Conservation (phyloP, 2,888 invertebrate species). For the Silvanus unidentatus region DNA sequence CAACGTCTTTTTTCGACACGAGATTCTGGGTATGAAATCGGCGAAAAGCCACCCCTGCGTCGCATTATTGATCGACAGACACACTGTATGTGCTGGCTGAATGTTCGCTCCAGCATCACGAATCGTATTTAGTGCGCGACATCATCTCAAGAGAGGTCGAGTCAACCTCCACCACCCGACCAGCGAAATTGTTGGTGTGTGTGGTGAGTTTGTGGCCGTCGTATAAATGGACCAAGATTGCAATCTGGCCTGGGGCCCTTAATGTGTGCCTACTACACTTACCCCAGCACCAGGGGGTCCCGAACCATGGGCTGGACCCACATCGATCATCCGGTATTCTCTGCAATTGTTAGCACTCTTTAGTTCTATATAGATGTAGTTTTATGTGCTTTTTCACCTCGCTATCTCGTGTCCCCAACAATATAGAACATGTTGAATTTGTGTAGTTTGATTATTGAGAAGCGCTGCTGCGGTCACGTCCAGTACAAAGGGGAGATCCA, state of each 20-base stretch:
- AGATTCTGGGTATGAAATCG: not conserved
- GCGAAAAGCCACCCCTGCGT: conserved; percentile 13
- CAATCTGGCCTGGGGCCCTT: conserved; percentile 21
- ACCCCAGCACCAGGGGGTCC: conserved; percentile 43
- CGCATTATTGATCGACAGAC: conserved; percentile 36
- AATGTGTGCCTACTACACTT: conserved; percentile 47
- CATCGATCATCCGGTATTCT: conserved; percentile 28
- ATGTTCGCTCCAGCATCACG: conserved; percentile 35
- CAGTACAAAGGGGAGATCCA: too few relatives aligned
- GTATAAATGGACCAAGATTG: conserved; percentile 1
- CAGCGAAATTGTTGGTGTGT: conserved; percentile 6
- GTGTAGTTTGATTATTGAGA: too few relatives aligned
- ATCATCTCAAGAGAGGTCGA: conserved; percentile 28
- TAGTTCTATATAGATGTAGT: conserved; percentile 19
- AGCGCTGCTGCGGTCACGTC: too few relatives aligned
- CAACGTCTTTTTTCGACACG: too few relatives aligned
- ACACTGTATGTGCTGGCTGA: conserved; percentile 8
- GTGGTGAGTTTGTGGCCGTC: conserved; percentile 5
- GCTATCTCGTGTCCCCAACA: too few relatives aligned
- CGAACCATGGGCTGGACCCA: conserved; percentile 42
- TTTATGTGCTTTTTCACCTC: conserved; percentile 14
- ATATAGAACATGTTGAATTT: too few relatives aligned
- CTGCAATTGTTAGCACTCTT: conserved; percentile 20
- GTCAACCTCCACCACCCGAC: conserved; percentile 5
- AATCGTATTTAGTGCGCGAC: conserved; percentile 23